A percentile compares a stretch with the other conserved stretches of the same genome.
Evolutionary conservation across 2,113 vertebrate genomes (phyloP).

Genomic region (Corynorhinus townsendii): DNA sequence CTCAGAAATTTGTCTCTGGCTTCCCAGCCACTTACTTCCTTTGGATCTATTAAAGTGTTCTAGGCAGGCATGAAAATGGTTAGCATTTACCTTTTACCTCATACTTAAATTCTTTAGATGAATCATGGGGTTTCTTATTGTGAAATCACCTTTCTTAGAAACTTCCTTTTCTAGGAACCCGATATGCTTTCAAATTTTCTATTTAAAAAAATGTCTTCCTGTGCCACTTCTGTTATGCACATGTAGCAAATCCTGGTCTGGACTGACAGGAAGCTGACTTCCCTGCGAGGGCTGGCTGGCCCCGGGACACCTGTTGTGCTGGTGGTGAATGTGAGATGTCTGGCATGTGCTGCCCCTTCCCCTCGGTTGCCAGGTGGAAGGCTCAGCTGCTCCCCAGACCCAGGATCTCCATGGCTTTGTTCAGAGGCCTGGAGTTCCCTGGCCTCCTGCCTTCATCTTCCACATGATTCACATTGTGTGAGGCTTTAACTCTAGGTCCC

Average conservation of each 20-base stretch:
- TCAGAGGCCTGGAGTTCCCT: background rate
- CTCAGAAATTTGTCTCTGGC: background rate
- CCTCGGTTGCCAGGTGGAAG: constrained; percentile 1
- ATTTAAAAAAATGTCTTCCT: constrained; percentile 23
- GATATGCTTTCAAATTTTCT: constrained; percentile 50
- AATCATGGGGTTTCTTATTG: background rate
- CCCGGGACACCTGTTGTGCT: constrained; percentile 37
- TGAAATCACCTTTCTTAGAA: constrained; percentile 54
- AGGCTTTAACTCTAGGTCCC: constrained; percentile 24
- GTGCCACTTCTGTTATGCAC: background rate
- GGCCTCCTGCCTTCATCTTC: constrained; percentile 40
- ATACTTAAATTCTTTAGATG: background rate
- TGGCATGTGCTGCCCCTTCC: background rate
- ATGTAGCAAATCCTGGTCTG: background rate
- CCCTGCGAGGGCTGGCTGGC: background rate
- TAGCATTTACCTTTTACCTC: background rate
- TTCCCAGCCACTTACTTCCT: background rate
- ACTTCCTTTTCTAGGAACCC: constrained; percentile 51
- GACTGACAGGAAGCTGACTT: constrained; percentile 51
- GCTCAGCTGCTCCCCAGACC: constrained; percentile 47
- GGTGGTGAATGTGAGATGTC: constrained; percentile 18
- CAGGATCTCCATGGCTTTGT: background rate
- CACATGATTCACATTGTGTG: constrained; percentile 1
- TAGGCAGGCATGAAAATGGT: background rate
- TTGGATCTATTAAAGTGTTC: background rate